Evolutionary conservation across 2,113 vertebrate species (phyloP).

Genomic region (Zootoca vivipara): DNA sequence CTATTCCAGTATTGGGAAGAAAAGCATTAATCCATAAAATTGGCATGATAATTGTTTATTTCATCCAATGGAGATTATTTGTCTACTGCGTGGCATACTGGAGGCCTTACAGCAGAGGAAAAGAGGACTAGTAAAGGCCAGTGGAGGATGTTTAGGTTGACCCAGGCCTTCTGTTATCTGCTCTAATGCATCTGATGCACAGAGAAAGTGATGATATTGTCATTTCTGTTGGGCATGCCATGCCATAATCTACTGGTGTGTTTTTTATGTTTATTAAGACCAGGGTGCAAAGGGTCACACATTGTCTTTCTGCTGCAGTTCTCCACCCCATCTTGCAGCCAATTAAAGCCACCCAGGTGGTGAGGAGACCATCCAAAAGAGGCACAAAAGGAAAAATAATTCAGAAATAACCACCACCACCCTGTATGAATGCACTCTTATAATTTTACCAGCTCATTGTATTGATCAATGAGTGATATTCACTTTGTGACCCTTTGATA

Average conservation of each 20-base stretch:
- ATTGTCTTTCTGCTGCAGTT: neutral
- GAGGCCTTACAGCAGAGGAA: neutral
- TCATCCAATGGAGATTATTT: neutral
- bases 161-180: neutral
- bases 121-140: neutral
- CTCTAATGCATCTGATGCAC: neutral
- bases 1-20: neutral
- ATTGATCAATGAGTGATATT: neutral
- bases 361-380: neutral
- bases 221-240: neutral
- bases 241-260: neutral
- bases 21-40: neutral
- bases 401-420: no score
- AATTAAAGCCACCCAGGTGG: neutral
- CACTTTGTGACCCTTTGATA: neutral
- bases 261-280: neutral
- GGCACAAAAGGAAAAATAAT: neutral
- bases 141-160: no score
- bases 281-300: neutral
- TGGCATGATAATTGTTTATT: neutral
- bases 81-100: neutral
- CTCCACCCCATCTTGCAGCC: neutral
- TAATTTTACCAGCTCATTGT: neutral
- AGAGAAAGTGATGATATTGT: neutral
- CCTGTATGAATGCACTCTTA: neutral